A percentile compares a stretch with the other conserved stretches of the same genome.
These are phyloP conservation scores for Nephrotoma appendiculata DNA, from an alignment of 2,888 invertebrate genomes.

Conservation along the genomic window DNA sequence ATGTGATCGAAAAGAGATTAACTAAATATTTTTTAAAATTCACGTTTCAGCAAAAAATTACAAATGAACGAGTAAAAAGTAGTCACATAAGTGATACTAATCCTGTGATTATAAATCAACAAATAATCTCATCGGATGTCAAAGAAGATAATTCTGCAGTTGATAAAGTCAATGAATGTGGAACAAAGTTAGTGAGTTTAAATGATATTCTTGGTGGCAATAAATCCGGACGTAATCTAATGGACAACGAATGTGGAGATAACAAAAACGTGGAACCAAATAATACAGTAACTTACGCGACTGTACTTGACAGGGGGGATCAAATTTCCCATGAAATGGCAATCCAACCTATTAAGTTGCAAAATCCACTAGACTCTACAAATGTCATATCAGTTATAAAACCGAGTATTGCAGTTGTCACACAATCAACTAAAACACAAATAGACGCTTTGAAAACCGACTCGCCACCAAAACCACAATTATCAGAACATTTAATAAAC, in stretches of 20 bases:
- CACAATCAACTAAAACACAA: too few relatives aligned
- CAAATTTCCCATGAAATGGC: not conserved
- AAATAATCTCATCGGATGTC: not conserved
- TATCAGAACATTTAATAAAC: too few relatives aligned
- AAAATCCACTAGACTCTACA: not conserved
- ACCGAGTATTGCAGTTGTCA: too few relatives aligned
- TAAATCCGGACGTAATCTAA: not conserved
- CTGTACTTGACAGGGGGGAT: not conserved
- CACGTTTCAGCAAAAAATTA: not conserved
- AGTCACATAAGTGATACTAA: not conserved
- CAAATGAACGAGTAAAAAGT: not conserved
- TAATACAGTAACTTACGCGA: not conserved
- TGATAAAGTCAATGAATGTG: not conserved
- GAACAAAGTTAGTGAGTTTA: not conserved
- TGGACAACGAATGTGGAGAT: not conserved
- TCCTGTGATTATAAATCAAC: not conserved
- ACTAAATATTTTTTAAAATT: not conserved
- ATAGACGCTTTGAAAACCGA: too few relatives aligned
- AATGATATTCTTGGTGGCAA: not conserved
- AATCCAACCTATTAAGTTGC: not conserved
- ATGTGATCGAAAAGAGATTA: not conserved
- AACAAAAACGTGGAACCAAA: not conserved
- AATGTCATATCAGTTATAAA: too few relatives aligned
- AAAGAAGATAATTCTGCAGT: not conserved
- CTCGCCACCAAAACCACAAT: too few relatives aligned